Evolutionary conservation across 2,113 vertebrate species (phyloP).

Genomic region (Irena cyanogastra): DNA sequence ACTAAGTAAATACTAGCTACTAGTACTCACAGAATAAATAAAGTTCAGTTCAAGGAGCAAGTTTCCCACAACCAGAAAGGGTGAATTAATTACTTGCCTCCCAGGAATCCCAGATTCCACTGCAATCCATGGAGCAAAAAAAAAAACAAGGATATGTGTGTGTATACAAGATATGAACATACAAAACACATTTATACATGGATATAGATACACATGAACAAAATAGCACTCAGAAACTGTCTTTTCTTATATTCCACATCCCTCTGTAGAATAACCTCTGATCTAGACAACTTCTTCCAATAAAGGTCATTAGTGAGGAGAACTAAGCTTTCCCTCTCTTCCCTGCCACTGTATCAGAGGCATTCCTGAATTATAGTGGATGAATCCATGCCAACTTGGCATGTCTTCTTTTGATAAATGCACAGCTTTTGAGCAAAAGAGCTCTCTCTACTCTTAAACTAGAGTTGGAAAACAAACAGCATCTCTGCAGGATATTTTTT

Average conservation of each 20-base stretch:
- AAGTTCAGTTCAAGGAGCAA: not conserved
- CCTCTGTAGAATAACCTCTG: not conserved
- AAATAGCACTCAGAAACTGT: not conserved
- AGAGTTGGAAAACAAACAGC: not conserved
- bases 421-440: not conserved
- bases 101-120: not conserved
- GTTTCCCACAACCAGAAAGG: not conserved
- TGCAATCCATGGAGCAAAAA: not conserved
- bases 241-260: not conserved
- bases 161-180: not conserved
- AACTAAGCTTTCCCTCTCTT: not conserved
- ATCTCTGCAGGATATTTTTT: not conserved
- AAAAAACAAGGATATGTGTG: not conserved
- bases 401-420: not conserved
- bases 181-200: not conserved
- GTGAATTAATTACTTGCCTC: not conserved
- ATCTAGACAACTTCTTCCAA: not conserved
- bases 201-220: not conserved
- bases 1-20: not conserved
- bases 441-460: not conserved
- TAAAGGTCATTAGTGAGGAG: not conserved
- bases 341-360: accelerated
- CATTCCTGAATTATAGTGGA: not conserved
- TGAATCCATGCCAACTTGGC: not conserved
- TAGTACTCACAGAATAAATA: not conserved